These are phyloP conservation scores for Daubentonia madagascariensis DNA, from an alignment of 2,113 vertebrate species.

Conservation along the genomic window DNA sequence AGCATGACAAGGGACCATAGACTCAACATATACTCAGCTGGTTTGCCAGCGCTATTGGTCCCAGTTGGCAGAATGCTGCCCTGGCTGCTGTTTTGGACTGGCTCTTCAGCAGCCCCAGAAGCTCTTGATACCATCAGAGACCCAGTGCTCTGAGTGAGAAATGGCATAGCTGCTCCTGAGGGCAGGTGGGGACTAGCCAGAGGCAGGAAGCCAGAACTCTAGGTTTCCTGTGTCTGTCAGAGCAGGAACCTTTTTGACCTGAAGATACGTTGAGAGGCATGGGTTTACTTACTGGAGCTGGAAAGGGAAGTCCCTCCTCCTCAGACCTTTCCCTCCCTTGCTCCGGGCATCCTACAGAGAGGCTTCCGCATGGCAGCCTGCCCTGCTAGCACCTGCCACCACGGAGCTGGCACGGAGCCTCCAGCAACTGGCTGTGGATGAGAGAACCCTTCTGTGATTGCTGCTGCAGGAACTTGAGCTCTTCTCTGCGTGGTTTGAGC, in stretches of 20 bases:
- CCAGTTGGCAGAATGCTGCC: not conserved
- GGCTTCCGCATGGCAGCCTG: not conserved
- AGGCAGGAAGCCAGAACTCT: not conserved
- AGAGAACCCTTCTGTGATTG: not conserved
- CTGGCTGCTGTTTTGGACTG: not conserved
- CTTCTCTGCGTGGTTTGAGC: too few relatives aligned
- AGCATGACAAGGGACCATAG: not conserved
- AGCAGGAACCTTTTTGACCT: not conserved
- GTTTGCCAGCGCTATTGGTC: not conserved
- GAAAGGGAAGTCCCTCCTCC: not conserved
- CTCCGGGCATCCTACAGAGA: not conserved
- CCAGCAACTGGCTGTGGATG: rapidly evolving
- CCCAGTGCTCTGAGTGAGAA: not conserved
- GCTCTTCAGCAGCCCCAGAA: not conserved
- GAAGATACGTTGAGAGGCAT: not conserved
- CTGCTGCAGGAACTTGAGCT: not conserved
- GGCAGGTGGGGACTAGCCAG: not conserved
- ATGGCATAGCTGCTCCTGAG: not conserved
- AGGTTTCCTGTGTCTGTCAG: not conserved
- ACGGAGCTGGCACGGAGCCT: not conserved
- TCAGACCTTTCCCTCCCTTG: not conserved
- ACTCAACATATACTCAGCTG: not conserved
- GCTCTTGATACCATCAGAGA: not conserved
- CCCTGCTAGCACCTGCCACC: not conserved
- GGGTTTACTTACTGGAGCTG: not conserved